Evolutionary conservation across 2,888 invertebrate species (phyloP), one percentile per base, ranked within the genome.

Genomic region (Leptinotarsa peninsularis): DNA sequence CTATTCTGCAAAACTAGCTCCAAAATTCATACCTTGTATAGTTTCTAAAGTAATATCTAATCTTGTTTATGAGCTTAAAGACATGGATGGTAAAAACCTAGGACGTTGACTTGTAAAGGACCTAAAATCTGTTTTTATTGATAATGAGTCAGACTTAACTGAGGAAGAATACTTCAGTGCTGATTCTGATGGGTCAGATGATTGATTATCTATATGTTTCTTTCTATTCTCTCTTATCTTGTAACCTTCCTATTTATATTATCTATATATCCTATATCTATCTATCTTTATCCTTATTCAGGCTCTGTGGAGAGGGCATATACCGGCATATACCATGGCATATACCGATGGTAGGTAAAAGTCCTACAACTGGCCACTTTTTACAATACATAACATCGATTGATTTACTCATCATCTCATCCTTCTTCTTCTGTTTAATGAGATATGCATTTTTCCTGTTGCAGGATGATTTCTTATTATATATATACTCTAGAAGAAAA

Each of bases 21-120:
- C 77, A 1, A 80, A 80, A 73, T 82, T 71, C 73, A 77, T 81
- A 21, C 75, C 78, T 23, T 82, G 80, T 76, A 60, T 66, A 4
- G 72, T 82, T 13, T 71, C 56, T 43, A 78, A 80, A 66, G 75
- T 78, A 15, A 33, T 78, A 0, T 21, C 21, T 21, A 21, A 21
- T 21, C 21, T 21, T 21, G 21, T 21, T 21, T 21, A 21, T 21
- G 21, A 71, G 21, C 66, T 82, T 21, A 56, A 66, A 43, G 78
- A 78, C 63, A 54, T 71, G n/a, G 66, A 77, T 71, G 77, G 76
- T 43, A 76, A 75, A 52, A 72, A 77, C 63, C n/a, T 81, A 4
- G 80, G 80, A 7, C 76, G 71, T 49, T 82, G 79, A 75, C 81
- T 81, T 70, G 69, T 81, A 15, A 77, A 80, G 49, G 75, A 79